Percentiles rank a stretch among this genome's conserved stretches.
phyloP scores from a whole-genome alignment of 2,888 invertebrate species.

The Drosophila infuscata region DNA sequence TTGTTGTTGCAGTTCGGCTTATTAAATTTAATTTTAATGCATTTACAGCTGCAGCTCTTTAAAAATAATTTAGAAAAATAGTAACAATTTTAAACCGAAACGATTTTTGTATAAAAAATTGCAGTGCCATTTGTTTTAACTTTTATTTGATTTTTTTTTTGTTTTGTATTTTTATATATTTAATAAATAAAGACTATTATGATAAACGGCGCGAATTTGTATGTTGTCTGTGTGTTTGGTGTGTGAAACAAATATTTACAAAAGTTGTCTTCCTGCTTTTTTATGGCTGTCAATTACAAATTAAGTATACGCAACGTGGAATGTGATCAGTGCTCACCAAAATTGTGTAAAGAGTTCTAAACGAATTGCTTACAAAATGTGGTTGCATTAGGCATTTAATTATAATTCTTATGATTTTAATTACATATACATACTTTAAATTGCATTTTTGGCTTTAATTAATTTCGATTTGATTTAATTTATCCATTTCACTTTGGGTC shows the following conservation, averaged over 20 bases:
- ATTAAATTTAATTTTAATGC: slow-evolving; percentile 47
- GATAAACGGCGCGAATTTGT: slow-evolving; percentile 30
- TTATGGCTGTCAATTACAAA: slow-evolving; percentile 30
- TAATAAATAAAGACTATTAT: slow-evolving; percentile 39
- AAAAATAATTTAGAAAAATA: slow-evolving; percentile 69
- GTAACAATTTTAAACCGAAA: slow-evolving; percentile 65
- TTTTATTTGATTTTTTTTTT: slow-evolving; percentile 16
- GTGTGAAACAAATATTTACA: slow-evolving; percentile 74
- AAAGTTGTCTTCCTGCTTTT: slow-evolving; percentile 50
- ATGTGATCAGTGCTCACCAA: slow-evolving; percentile 50
- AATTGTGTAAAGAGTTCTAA: slow-evolving; percentile 42
- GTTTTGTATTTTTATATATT: slow-evolving; percentile 5
- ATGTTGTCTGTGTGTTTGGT: slow-evolving; percentile 12
- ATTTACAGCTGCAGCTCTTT: slow-evolving; percentile 50
- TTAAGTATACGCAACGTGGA: slow-evolving; percentile 52
- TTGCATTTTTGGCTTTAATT: slow-evolving; percentile 48
- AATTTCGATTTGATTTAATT: slow-evolving; percentile 26
- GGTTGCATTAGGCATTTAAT: slow-evolving; percentile 39
- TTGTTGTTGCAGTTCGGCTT: slow-evolving; percentile 13
- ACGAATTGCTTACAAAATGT: slow-evolving; percentile 64
- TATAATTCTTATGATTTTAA: slow-evolving; percentile 29
- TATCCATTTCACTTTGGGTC: slow-evolving; percentile 31
- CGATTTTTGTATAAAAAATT: slow-evolving; percentile 64
- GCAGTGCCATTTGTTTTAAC: slow-evolving; percentile 54
- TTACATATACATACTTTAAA: slow-evolving; percentile 35